Conservation (phyloP, 2,888 invertebrate genomes). For the Epiblema foenella region DNA sequence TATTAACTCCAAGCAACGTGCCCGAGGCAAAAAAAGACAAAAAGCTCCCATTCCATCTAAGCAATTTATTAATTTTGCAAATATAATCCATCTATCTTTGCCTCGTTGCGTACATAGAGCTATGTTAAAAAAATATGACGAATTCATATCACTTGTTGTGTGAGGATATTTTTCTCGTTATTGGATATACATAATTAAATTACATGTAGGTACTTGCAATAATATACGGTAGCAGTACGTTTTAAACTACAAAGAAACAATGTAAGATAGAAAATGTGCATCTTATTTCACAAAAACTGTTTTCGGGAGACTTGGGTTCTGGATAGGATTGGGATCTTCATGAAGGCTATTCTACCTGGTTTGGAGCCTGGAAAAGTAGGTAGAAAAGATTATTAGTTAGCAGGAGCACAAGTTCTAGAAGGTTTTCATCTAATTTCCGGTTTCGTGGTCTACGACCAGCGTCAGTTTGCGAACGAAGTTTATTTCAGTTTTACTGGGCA, state of each 20-base stretch:
- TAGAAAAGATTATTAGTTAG: conserved; percentile 4
- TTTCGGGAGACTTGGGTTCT: conserved; percentile 21
- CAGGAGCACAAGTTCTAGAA: background rate
- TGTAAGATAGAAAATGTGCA: background rate
- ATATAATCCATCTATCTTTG: conserved; percentile 21
- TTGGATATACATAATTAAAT: conserved; percentile 2
- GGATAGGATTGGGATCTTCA: conserved; percentile 22
- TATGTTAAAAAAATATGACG: conserved; percentile 11
- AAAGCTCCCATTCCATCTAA: conserved; percentile 23
- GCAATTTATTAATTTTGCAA: conserved; percentile 26
- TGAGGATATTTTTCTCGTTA: background rate
- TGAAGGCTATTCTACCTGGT: background rate
- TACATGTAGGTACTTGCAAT: background rate
- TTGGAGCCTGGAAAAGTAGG: conserved; percentile 22
- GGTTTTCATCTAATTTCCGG: background rate
- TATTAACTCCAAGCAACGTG: conserved; percentile 18
- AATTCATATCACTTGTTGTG: conserved; percentile 20
- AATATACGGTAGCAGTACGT: background rate
- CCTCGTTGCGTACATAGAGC: too few species aligned
- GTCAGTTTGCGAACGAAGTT: too few species aligned
- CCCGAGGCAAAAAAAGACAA: conserved; percentile 12
- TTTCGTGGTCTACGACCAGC: background rate
- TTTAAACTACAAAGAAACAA: background rate
- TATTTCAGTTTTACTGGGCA: too few species aligned
- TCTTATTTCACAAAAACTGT: background rate